Conservation (phyloP, 2,888 invertebrate species). For the Acanthosepion pharaonis region DNA sequence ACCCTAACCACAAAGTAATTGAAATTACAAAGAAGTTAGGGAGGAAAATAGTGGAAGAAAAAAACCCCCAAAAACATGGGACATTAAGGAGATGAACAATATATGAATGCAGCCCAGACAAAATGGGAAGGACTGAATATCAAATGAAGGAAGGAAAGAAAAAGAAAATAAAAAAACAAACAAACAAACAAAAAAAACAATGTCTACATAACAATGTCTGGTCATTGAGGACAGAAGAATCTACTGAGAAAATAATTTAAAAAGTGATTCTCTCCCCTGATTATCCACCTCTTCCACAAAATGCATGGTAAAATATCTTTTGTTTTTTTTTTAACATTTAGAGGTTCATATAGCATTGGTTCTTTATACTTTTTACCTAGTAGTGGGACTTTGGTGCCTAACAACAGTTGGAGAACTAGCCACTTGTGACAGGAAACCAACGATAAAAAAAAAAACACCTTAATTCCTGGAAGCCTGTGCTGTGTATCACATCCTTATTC, state of each 20-base stretch:
- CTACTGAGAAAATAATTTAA: not conserved
- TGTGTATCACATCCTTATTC: too few species aligned
- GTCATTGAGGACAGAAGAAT: not conserved
- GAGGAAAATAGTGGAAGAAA: not conserved
- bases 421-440: too few species aligned
- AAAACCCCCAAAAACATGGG: not conserved
- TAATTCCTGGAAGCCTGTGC: too few species aligned
- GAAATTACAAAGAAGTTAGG: not conserved
- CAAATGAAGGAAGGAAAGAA: not conserved
- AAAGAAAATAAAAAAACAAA: too few species aligned
- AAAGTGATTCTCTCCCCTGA: not conserved
- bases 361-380: too few species aligned
- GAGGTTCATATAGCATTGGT: not conserved
- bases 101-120: not conserved
- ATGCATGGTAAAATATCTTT: not conserved
- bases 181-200: not conserved
- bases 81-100: not conserved
- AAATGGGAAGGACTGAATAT: not conserved
- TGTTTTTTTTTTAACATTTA: not conserved
- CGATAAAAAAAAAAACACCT: too few species aligned
- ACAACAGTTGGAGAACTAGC: too few species aligned
- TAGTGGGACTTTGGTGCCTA: too few species aligned
- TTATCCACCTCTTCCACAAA: not conserved
- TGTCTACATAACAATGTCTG: not conserved
- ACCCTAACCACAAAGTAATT: not conserved